These are phyloP conservation scores for Chesias legatella DNA, from an alignment of 2,888 invertebrate genomes.

Conservation along the genomic window DNA sequence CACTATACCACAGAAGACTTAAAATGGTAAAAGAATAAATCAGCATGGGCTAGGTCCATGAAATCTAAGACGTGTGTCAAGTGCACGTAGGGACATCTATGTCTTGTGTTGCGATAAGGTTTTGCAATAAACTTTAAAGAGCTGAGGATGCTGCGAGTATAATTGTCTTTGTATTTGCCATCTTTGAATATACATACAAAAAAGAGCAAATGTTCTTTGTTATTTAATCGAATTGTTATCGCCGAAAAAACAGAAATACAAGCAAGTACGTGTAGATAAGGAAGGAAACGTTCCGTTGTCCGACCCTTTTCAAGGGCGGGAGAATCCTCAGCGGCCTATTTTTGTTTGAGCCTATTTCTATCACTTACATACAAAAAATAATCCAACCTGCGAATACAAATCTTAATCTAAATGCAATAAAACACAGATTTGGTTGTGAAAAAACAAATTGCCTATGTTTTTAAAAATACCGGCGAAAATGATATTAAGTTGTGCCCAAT, in stretches of 20 bases:
- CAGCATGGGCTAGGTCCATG: too few species aligned
- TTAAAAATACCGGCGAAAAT: slow-evolving; percentile 30
- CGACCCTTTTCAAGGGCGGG: slow-evolving; percentile 48
- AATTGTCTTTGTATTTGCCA: too few species aligned
- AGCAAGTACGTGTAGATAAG: slow-evolving; percentile 31
- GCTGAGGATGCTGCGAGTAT: too few species aligned
- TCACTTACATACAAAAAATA: slow-evolving; percentile 21
- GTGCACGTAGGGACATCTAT: too few species aligned
- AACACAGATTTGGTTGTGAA: slow-evolving; percentile 13
- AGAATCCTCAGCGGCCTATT: slow-evolving; percentile 39
- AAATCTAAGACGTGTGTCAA: too few species aligned
- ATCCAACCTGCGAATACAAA: slow-evolving; percentile 3
- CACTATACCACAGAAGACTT: too few species aligned
- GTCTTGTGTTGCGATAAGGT: too few species aligned
- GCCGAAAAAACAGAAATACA: slow-evolving; percentile 28
- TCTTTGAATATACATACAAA: slow-evolving; percentile 17
- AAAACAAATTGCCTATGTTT: slow-evolving; percentile 26
- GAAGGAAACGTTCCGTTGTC: slow-evolving; percentile 40
- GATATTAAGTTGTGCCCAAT: slow-evolving; percentile 36
- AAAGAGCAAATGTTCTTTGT: slow-evolving; percentile 25
- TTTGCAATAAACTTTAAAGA: too few species aligned
- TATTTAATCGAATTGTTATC: slow-evolving; percentile 33
- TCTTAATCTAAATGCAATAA: slow-evolving; percentile 5
- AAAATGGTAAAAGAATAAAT: too few species aligned
- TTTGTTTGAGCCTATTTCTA: slow-evolving; percentile 28